Evolutionary conservation across 2,113 vertebrate genomes (phyloP), one percentile per base, ranked within the genome.

Genomic region (Illadopsis cleaveri): DNA sequence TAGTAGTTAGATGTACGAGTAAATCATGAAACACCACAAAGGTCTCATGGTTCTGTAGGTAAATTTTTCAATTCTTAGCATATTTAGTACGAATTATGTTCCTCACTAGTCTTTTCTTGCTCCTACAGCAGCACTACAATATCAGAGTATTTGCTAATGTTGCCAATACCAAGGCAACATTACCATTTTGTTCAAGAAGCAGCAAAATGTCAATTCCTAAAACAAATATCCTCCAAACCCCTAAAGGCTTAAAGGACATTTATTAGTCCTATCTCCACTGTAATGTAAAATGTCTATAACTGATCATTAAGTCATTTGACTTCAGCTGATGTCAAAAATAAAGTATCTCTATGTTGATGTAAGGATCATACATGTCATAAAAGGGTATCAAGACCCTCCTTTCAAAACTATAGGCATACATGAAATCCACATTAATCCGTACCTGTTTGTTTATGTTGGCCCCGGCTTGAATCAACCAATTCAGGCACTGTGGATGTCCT

Each of bases 361-460:
- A 77, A 80, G 38, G 64, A 81, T 79, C 81, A 83, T 30, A 88
- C 10, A 38, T 27, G 38, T 53, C 70, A 42, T 33, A 69, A 70
- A 72, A 70, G 56, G 18, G 31, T 42, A 92, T 10, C 35, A 38
- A 80, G 45, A 83, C 64, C 73, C 19, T 70, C 47, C 54, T 92
- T 73, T 18, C 68, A 83, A 54, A 90, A 61, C 17, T 42, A 30
- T 44, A 78, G 2, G 18, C 42, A 72, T 6, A 91, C 19, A 3
- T 24, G 48, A 94, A 89, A 92, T n/a, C 89, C 8, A 10, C 1
- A 0, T 45, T 68, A 90, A 84, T n/a, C 37, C 96, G 56, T 97
- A 99, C 99, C 99, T 99, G 99, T 90, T 98, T 98, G 98, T 99
- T 99, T 98, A 99, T 97, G 95, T 99, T 98, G 72, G 99, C 99